A percentile compares a stretch with the other conserved stretches of the same genome.
Conservation (phyloP, 2,888 invertebrate species). For the Fragum sueziense region DNA sequence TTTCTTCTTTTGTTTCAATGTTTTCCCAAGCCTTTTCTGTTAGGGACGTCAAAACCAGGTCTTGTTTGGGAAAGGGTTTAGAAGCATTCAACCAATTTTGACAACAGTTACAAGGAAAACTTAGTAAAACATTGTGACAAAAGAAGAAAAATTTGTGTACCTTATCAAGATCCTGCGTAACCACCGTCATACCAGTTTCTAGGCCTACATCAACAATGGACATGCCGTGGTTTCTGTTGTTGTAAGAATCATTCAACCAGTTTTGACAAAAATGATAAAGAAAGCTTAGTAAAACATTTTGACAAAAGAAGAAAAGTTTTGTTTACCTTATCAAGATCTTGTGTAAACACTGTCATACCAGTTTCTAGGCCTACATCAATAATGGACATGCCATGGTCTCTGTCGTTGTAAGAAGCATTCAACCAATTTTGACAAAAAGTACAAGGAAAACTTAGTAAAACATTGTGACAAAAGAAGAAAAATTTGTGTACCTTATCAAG, state of each 20-base stretch:
- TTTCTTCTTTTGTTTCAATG: too few species aligned
- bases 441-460: not conserved
- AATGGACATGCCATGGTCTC: constrained; percentile 70
- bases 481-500: constrained; percentile 59
- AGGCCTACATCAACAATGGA: constrained; percentile 69
- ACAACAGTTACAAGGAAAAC: too few species aligned
- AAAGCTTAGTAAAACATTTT: not conserved
- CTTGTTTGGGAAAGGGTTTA: too few species aligned
- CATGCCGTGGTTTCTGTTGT: constrained; percentile 63
- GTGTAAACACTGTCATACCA: constrained; percentile 62
- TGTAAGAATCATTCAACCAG: not conserved
- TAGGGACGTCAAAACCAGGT: too few species aligned
- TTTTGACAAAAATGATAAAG: not conserved
- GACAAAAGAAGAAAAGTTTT: not conserved
- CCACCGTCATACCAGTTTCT: constrained; percentile 67
- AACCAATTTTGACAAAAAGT: not conserved
- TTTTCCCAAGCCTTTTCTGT: too few species aligned
- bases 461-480: not conserved
- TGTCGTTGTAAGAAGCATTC: constrained; percentile 31
- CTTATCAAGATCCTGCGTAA: constrained; percentile 62
- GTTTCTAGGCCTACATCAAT: constrained; percentile 71
- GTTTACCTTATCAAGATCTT: constrained; percentile 65
- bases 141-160: constrained; percentile 45
- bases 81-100: too few species aligned
- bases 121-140: not conserved